Evolutionary conservation across 2,113 vertebrate species (phyloP).

Genomic region (Alligator sinensis): DNA sequence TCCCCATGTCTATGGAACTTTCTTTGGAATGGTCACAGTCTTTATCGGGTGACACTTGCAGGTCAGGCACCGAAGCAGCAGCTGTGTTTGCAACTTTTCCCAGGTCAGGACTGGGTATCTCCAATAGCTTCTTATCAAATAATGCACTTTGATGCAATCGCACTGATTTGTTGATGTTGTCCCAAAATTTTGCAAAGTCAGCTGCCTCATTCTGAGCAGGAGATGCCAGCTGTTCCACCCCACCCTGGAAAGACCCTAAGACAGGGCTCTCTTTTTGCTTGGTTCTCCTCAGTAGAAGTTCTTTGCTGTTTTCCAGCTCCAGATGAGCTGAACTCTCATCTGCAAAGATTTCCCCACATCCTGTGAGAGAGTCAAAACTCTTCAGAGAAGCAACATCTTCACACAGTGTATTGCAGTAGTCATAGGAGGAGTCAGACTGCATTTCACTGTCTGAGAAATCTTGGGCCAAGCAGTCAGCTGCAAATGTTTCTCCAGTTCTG

Average conservation of each 20-base stretch:
- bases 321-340: conserved; percentile 83
- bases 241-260: conserved; percentile 79
- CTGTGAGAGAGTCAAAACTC: conserved; percentile 89
- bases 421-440: conserved; percentile 81
- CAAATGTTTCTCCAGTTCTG: conserved; percentile 57
- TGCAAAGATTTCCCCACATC: conserved; percentile 91
- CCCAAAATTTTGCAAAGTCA: conserved; percentile 85
- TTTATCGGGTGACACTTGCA: conserved; percentile 57
- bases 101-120: background rate
- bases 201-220: conserved; percentile 79
- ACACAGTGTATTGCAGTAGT: conserved; percentile 79
- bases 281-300: conserved; percentile 38
- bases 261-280: conserved; percentile 68
- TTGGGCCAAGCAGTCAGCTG: conserved; percentile 67
- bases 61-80: conserved; percentile 8
- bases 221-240: conserved; percentile 82
- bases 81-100: conserved; percentile 27
- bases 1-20: conserved; percentile 77
- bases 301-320: conserved; percentile 73
- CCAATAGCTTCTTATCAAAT: conserved; percentile 62
- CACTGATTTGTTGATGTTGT: conserved; percentile 79
- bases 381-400: conserved; percentile 87
- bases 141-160: conserved; percentile 74
- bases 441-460: conserved; percentile 81
- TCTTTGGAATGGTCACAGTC: conserved; percentile 75